Evolutionary conservation across 1,140 invertebrate genomes (phyloP).

Genomic region (Cotesia glomerata): DNA sequence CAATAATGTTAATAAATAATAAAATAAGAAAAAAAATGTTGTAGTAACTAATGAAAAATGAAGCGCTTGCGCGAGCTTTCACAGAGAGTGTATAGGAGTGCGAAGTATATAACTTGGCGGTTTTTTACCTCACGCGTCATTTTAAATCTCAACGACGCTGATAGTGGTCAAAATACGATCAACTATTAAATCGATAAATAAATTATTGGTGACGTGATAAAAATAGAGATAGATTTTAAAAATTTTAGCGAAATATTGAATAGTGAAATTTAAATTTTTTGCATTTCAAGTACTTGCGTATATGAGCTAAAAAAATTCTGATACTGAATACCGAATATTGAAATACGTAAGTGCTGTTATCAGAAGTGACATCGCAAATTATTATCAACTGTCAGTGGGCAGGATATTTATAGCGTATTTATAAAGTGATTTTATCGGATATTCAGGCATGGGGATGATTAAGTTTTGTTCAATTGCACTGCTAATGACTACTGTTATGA

Average conservation of each 20-base stretch:
- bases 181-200: constrained; percentile 17
- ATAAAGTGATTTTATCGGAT: no score
- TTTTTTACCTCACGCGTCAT: constrained; percentile 32
- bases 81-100: background rate
- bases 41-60: background rate
- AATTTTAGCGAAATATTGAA: no score
- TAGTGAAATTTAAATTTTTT: background rate
- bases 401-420: background rate
- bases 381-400: background rate
- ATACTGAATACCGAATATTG: background rate
- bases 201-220: constrained; percentile 9
- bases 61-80: constrained; percentile 7
- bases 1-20: background rate
- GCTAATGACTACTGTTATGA: no score
- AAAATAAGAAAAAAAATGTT: background rate
- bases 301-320: no score
- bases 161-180: background rate
- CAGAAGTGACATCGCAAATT: background rate
- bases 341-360: no score
- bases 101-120: constrained; percentile 39
- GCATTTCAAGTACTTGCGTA: no score
- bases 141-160: constrained; percentile 32
- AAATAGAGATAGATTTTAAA: background rate
- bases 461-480: no score
- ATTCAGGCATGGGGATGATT: no score